Conservation (phyloP, 2,797 vertebrate species). For the Tolypeutes matacus region DNA sequence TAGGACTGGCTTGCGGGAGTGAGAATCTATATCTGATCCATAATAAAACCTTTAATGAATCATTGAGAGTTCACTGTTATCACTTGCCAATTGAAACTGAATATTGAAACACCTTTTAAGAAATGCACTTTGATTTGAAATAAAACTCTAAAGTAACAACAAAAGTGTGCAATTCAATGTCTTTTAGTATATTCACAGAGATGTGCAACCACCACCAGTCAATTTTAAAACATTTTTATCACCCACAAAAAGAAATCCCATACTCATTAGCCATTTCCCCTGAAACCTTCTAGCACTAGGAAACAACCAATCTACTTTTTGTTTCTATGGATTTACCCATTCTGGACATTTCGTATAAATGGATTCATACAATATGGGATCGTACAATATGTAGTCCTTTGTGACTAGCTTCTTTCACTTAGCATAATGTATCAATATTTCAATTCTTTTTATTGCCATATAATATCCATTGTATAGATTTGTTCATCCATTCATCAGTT, state of each 20-base stretch:
- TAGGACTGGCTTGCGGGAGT: conserved; percentile 4
- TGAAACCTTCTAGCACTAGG: background rate
- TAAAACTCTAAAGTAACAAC: conserved; percentile 72
- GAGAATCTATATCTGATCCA: conserved; percentile 14
- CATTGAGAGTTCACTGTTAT: conserved; percentile 61
- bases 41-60: conserved; percentile 46
- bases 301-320: background rate
- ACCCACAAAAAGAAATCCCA: background rate
- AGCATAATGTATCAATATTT: background rate
- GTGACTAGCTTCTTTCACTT: background rate
- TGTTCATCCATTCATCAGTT: background rate
- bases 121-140: conserved; percentile 82
- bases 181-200: background rate
- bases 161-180: background rate
- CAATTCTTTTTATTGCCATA: background rate
- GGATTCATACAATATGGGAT: background rate
- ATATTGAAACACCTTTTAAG: conserved; percentile 66
- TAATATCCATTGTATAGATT: background rate
- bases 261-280: background rate
- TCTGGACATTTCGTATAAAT: background rate
- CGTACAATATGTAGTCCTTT: background rate
- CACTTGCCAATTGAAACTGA: conserved; percentile 61
- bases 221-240: background rate
- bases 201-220: background rate
- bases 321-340: background rate